Percentiles rank a stretch among this genome's conserved stretches.
These are phyloP conservation scores for Capromys pilorides DNA, from an alignment of 2,797 vertebrate genomes.

Conservation along the genomic window DNA sequence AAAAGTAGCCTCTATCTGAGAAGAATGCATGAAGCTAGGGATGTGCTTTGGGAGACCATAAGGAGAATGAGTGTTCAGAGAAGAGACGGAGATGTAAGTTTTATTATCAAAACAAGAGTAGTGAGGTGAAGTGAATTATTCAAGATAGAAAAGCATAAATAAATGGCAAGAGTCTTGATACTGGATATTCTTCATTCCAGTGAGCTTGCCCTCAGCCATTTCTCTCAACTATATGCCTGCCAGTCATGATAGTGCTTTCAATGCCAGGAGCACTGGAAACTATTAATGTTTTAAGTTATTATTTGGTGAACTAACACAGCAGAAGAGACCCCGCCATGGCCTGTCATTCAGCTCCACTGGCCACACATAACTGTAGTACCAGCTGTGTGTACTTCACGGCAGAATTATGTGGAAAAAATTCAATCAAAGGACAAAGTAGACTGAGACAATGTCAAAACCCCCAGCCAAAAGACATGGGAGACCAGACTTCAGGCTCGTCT, in stretches of 20 bases:
- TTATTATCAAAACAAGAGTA: not conserved
- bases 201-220: not conserved
- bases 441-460: not conserved
- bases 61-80: not conserved
- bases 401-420: not conserved
- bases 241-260: not conserved
- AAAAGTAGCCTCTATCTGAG: not conserved
- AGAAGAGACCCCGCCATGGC: not conserved
- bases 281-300: not conserved
- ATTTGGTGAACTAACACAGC: not conserved
- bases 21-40: not conserved
- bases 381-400: not conserved
- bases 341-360: not conserved
- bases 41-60: no score
- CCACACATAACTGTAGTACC: not conserved
- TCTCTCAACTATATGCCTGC: fast-evolving
- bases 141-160: not conserved
- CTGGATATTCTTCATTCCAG: not conserved
- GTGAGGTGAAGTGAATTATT: not conserved
- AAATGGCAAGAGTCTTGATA: not conserved
- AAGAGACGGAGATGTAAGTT: not conserved
- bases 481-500: not conserved
- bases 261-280: not conserved
- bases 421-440: not conserved
- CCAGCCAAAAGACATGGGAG: not conserved